These are phyloP conservation scores for Centroberyx gerrardi DNA, from an alignment of 2,797 vertebrate species.

Conservation along the genomic window DNA sequence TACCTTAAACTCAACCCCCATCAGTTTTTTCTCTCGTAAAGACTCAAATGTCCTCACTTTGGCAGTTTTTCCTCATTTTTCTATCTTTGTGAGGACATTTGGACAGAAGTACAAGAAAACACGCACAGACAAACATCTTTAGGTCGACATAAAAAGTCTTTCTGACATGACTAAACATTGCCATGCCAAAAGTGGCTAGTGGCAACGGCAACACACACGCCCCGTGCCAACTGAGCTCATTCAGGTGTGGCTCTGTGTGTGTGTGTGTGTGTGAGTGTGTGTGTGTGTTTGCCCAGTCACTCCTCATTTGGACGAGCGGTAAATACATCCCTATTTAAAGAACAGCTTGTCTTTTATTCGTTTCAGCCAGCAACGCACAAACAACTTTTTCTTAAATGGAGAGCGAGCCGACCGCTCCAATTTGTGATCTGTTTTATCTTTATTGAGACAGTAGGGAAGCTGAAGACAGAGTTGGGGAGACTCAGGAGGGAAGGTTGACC, in stretches of 20 bases:
- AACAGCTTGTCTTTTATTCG: constrained; percentile 75
- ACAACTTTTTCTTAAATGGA: constrained; percentile 46
- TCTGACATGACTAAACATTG: constrained; percentile 63
- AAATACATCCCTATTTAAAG: constrained; percentile 78
- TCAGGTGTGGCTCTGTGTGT: constrained; percentile 71
- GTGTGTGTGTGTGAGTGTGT: constrained; percentile 45
- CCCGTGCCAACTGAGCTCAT: constrained; percentile 78
- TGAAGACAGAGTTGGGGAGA: constrained; percentile 44
- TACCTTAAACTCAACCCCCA: constrained; percentile 53
- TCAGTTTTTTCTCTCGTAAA: constrained; percentile 15
- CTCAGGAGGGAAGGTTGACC: constrained; percentile 62
- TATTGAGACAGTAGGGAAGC: constrained; percentile 56
- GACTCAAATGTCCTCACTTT: constrained; percentile 13
- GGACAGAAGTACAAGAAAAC: constrained; percentile 19
- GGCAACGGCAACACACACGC: constrained; percentile 49
- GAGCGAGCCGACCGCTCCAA: constrained; percentile 36
- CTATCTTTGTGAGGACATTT: constrained; percentile 25
- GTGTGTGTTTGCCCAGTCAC: constrained; percentile 78
- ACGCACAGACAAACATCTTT: constrained; percentile 51
- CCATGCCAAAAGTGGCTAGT: constrained; percentile 56
- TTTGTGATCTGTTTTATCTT: constrained; percentile 65
- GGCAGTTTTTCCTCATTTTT: constrained; percentile 28
- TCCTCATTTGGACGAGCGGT: constrained; percentile 80
- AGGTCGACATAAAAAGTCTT: constrained; percentile 44
- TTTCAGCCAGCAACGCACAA: constrained; percentile 48